Evolutionary conservation across 2,888 invertebrate genomes (phyloP), one percentile per base, ranked within the genome.

Genomic region (Andrena hattorfiana): DNA sequence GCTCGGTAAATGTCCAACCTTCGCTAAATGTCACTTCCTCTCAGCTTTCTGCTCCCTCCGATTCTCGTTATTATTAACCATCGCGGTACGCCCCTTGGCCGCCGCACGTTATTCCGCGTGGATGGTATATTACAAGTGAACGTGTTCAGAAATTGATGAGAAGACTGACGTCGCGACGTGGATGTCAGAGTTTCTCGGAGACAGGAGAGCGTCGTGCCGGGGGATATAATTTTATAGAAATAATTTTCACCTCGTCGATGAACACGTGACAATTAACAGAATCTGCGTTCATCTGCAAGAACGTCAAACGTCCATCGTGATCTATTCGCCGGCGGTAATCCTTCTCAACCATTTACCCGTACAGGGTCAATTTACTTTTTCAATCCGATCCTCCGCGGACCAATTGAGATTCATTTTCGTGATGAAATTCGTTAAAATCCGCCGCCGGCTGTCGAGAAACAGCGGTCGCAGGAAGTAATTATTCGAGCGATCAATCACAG

Each of bases 1-100:
- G 97, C 95, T 97, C 84, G 96, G 97, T 97, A 94, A 95, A 95
- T 91, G 28, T 71, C 49, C 26, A 49, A 71, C 42, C 32, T 66
- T 76, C 48, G 68, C 28, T 32, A 68, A 74, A 60, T 13, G 0
- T 23, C 30, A 56, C 8, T n/a, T 10, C 23, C 20, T 16, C 54
- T 71, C 20, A 10, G 26, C 23, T 56, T 10, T 56, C 23, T 10
- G 26, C 20, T 4, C 23, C 20, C 8, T 62, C 51, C 32, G 20
- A 60, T 16, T 42, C 16, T 16, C 42, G 42, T 13, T 35, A 5
- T 32, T 20, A 20, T 20, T 51, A 51, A 7, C n/a, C 51, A 51
- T 51, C 20, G 20, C 16, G 20, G 20, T 8, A 8, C 20, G 20
- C 2, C 51, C 51, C n/a, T 51, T 42, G 42, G 13, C 13, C 42